Conservation (phyloP, 2,888 invertebrate species). For the Cryptus viduatorius region DNA sequence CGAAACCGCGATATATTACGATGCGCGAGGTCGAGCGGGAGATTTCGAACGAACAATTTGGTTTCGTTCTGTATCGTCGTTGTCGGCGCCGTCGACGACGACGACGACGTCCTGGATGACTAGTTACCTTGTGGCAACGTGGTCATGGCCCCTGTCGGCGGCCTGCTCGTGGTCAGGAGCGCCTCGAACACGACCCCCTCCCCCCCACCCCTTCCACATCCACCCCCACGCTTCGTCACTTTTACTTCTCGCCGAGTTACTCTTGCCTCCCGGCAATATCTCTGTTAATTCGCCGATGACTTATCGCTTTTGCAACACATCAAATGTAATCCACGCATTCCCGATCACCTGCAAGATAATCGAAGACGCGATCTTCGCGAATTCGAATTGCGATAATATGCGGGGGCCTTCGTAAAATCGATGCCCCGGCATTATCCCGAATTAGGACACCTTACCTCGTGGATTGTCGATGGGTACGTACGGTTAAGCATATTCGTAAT, state of each 20-base stretch:
- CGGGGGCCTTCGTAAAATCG: slow-evolving; percentile 14
- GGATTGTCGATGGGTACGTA: slow-evolving; percentile 1
- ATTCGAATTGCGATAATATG: not conserved
- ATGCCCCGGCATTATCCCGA: slow-evolving; percentile 16
- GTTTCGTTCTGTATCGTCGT: slow-evolving; percentile 58
- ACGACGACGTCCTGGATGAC: slow-evolving; percentile 65
- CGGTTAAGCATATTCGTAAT: slow-evolving; percentile 9
- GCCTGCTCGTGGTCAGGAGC: slow-evolving; percentile 78
- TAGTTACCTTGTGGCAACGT: slow-evolving; percentile 84
- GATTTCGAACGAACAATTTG: slow-evolving; percentile 37
- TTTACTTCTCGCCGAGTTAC: slow-evolving; percentile 61
- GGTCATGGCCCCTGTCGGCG: slow-evolving; percentile 82
- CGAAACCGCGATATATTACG: not conserved
- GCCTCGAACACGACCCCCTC: slow-evolving; percentile 56
- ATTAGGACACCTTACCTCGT: slow-evolving; percentile 37
- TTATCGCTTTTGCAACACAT: not conserved
- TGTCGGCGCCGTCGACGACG: slow-evolving; percentile 43
- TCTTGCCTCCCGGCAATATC: not conserved
- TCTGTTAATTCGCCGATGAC: not conserved
- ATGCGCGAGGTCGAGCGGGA: slow-evolving; percentile 5
- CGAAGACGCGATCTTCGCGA: not conserved
- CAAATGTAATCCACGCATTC: not conserved
- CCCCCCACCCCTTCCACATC: slow-evolving; percentile 57
- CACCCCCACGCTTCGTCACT: slow-evolving; percentile 69
- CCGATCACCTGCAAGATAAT: not conserved